Percentiles rank a stretch among this genome's conserved stretches.
These are phyloP conservation scores for Drosophila orena DNA, from an alignment of 1,140 invertebrate species.

Conservation along the genomic window DNA sequence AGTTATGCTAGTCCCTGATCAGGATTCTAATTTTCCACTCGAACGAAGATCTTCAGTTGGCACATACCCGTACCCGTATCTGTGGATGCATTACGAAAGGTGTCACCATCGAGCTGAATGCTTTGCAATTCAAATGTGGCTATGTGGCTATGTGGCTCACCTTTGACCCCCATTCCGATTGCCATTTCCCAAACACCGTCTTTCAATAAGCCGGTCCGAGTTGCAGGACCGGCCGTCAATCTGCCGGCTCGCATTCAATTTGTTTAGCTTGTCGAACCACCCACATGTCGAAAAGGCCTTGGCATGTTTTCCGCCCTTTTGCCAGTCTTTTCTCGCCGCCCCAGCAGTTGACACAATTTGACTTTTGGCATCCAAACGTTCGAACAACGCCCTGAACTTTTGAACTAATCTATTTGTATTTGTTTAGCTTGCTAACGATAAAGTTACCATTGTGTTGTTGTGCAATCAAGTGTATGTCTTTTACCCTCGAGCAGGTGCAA, in stretches of 20 bases:
- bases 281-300: constrained; percentile 31
- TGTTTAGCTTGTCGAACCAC: constrained; percentile 60
- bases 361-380: constrained; percentile 65
- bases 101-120: constrained; percentile 17
- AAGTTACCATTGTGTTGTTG: constrained; percentile 39
- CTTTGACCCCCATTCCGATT: constrained; percentile 26
- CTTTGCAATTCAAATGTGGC: constrained; percentile 41
- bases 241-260: constrained; percentile 61
- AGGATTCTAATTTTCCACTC: constrained; percentile 44
- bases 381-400: constrained; percentile 59
- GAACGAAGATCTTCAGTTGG: constrained; percentile 13
- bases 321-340: constrained; percentile 22
- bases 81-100: constrained; percentile 8
- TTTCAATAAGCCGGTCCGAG: constrained; percentile 49
- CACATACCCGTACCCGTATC: too few relatives aligned
- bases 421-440: constrained; percentile 76
- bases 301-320: constrained; percentile 31
- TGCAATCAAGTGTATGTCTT: constrained; percentile 14
- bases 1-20: constrained; percentile 18
- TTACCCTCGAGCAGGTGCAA: constrained; percentile 31
- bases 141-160: constrained; percentile 5
- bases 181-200: not conserved
- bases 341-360: constrained; percentile 73
- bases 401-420: constrained; percentile 82
- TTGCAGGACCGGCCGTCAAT: constrained; percentile 50